Evolutionary conservation across 64 coral and sea anemone genomes (phyloP).

Genomic region (Exaiptasia diaphana): DNA sequence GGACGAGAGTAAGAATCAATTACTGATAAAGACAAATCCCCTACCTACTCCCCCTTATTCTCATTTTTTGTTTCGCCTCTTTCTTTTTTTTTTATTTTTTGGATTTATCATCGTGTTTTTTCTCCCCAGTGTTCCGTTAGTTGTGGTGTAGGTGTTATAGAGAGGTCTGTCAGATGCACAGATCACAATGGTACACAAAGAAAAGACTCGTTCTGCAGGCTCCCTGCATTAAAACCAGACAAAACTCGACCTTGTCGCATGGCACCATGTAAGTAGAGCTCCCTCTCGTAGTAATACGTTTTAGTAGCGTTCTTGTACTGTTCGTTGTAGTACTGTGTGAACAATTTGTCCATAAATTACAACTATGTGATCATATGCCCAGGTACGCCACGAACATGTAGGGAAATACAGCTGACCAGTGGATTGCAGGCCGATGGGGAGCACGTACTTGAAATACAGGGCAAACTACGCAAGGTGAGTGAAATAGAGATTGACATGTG

Average conservation of each 20-base stretch:
- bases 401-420: conserved; percentile 69
- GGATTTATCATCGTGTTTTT: background rate
- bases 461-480: conserved; percentile 70
- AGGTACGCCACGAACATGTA: conserved; percentile 76
- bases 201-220: conserved; percentile 46
- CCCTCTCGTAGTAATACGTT: background rate
- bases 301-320: background rate
- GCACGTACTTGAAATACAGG: conserved; percentile 43
- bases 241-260: conserved; percentile 46
- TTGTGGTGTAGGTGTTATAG: conserved; percentile 75
- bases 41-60: too few relatives aligned
- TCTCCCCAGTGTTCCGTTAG: conserved; percentile 71
- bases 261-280: conserved; percentile 46
- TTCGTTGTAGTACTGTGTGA: background rate
- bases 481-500: background rate
- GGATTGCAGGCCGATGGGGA: conserved; percentile 82
- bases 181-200: background rate
- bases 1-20: conserved; percentile 60
- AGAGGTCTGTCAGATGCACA: conserved; percentile 62
- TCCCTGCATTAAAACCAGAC: conserved; percentile 74
- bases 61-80: too few relatives aligned
- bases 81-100: too few relatives aligned
- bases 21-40: background rate
- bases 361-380: background rate
- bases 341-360: background rate